Percentiles rank a stretch among this genome's conserved stretches.
These are phyloP conservation scores for Parazoanthus swiftii DNA, from an alignment of 92 coral and sea anemone genomes.

Conservation along the genomic window DNA sequence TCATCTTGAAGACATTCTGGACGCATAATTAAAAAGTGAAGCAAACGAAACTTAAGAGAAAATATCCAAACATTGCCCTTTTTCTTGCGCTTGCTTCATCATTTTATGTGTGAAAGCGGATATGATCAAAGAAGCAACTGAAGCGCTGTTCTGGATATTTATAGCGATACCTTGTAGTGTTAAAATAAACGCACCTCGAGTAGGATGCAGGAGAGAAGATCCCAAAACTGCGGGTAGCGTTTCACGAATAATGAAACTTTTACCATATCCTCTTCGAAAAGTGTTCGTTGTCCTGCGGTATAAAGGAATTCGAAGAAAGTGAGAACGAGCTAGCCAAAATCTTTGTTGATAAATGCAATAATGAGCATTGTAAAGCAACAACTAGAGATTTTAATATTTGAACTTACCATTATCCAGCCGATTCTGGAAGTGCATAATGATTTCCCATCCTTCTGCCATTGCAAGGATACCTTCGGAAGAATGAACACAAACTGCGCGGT, in stretches of 20 bases:
- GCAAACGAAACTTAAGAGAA: no score
- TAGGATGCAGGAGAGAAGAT: neutral
- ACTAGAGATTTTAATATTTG: neutral
- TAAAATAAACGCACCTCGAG: neutral
- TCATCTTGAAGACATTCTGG: no score
- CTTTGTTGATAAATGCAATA: no score
- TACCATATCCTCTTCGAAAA: neutral
- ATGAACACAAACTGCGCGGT: neutral
- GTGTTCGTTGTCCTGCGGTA: constrained; percentile 15
- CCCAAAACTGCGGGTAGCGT: neutral
- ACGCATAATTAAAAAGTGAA: no score
- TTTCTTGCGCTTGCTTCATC: no score
- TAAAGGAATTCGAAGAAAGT: neutral
- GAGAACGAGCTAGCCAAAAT: no score
- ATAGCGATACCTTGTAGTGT: neutral
- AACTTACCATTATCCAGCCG: constrained; percentile 32
- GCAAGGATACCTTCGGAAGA: constrained; percentile 15
- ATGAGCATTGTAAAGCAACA: neutral
- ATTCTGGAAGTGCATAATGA: constrained; percentile 30
- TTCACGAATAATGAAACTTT: neutral
- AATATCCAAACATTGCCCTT: no score
- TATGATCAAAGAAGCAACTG: no score
- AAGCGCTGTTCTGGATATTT: no score
- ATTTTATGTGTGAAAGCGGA: no score
- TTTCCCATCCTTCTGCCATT: constrained; percentile 10